Evolutionary conservation across 2,113 vertebrate species (phyloP).

Genomic region (Mohoua ochrocephala): DNA sequence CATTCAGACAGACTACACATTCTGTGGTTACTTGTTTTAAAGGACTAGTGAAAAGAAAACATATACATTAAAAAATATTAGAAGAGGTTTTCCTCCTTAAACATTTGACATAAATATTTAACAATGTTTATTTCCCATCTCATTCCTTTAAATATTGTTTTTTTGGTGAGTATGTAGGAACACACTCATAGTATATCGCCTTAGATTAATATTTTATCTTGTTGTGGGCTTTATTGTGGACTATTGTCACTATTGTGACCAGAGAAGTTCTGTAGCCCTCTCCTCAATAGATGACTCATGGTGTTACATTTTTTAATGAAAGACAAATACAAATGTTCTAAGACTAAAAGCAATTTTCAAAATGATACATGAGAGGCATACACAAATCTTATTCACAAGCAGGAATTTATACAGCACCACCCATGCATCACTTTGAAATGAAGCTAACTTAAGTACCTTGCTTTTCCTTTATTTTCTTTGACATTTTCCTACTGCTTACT

Average conservation of each 20-base stretch:
- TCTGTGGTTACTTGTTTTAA: constrained; percentile 21
- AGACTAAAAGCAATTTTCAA: not conserved
- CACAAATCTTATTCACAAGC: not conserved
- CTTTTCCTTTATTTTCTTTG: constrained; percentile 26
- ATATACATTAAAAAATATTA: not conserved
- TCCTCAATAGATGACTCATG: not conserved
- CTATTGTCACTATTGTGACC: no score
- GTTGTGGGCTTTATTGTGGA: not conserved
- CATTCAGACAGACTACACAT: not conserved
- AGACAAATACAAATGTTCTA: not conserved
- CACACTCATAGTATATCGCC: not conserved
- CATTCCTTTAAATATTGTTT: not conserved
- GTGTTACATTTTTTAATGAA: not conserved
- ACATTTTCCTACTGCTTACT: constrained; percentile 5
- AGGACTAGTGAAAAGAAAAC: not conserved
- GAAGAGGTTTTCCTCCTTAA: not conserved
- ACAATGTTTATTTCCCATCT: not conserved
- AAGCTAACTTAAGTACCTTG: constrained; percentile 1
- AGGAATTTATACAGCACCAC: not conserved
- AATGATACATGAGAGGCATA: not conserved
- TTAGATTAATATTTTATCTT: not conserved
- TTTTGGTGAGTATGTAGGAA: not conserved
- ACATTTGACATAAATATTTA: not conserved
- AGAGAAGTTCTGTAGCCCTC: not conserved
- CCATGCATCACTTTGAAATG: not conserved